phyloP scores from a whole-genome alignment of 2,797 vertebrate genomes.

The Cheracebus regulus region DNA sequence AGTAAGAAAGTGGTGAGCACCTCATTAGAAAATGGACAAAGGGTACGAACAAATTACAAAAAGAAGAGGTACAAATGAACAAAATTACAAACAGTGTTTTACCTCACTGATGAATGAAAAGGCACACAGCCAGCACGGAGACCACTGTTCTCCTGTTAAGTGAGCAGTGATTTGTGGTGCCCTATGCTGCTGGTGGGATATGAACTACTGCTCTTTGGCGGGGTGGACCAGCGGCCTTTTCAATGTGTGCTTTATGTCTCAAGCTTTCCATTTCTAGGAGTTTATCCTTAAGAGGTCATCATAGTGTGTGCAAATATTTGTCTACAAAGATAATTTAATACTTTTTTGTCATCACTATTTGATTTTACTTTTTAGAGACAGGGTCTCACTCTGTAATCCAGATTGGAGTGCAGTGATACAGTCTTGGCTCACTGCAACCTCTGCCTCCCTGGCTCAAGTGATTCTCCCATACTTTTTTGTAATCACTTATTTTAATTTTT shows the following conservation, averaged over 20 bases:
- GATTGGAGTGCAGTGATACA: too few relatives aligned
- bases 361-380: neutral
- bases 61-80: neutral
- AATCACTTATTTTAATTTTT: too few relatives aligned
- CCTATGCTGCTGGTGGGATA: neutral
- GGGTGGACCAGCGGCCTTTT: neutral
- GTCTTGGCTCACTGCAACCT: too few relatives aligned
- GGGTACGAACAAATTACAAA: rapidly evolving
- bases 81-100: rapidly evolving
- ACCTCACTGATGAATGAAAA: rapidly evolving
- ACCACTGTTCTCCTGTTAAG: rapidly evolving
- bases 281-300: neutral
- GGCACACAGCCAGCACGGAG: rapidly evolving
- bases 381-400: neutral
- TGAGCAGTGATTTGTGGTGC: neutral
- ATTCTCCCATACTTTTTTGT: too few relatives aligned
- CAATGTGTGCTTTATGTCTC: neutral
- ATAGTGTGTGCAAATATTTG: neutral
- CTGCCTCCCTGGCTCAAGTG: too few relatives aligned
- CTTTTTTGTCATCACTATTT: neutral
- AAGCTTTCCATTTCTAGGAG: neutral
- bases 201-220: neutral
- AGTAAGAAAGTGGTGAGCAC: too few relatives aligned
- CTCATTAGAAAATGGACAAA: neutral
- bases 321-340: neutral